phyloP scores from a whole-genome alignment of 2,797 vertebrate species.

The Squalus acanthias region DNA sequence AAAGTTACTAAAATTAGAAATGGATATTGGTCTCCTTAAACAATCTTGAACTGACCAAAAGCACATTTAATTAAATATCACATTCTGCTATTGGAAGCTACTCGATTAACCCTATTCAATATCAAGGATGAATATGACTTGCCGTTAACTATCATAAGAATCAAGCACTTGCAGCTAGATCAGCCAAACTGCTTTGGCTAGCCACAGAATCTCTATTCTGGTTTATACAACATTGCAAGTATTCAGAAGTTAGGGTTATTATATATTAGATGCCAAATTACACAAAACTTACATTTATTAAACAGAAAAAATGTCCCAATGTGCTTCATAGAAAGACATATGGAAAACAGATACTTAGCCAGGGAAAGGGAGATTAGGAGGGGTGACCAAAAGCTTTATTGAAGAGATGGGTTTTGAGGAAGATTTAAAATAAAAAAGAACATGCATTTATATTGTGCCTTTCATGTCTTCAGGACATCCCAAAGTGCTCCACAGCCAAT shows the following conservation, averaged over 20 bases:
- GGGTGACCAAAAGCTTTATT: not conserved
- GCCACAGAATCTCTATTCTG: not conserved
- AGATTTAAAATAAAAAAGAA: not conserved
- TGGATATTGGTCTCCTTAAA: constrained; percentile 28
- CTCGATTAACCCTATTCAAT: constrained; percentile 3
- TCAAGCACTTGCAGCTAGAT: not conserved
- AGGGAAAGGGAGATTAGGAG: not conserved
- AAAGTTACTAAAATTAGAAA: constrained; percentile 37
- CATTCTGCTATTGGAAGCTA: not conserved
- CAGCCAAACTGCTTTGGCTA: not conserved
- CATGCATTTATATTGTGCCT: not conserved
- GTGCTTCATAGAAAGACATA: not conserved
- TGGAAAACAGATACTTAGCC: not conserved
- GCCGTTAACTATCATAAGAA: not conserved
- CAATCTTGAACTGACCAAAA: constrained; percentile 24
- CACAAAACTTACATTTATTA: not conserved
- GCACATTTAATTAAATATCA: constrained; percentile 32
- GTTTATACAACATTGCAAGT: not conserved
- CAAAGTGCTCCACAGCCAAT: not conserved
- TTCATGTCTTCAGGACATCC: not conserved
- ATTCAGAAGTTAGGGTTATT: not conserved
- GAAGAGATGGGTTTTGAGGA: not conserved
- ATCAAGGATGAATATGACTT: not conserved
- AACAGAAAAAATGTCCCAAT: not conserved
- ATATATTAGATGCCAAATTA: not conserved